Base-by-base conservation (phyloP, 2,113 vertebrate species). In the Maccullochella peelii region DNA sequence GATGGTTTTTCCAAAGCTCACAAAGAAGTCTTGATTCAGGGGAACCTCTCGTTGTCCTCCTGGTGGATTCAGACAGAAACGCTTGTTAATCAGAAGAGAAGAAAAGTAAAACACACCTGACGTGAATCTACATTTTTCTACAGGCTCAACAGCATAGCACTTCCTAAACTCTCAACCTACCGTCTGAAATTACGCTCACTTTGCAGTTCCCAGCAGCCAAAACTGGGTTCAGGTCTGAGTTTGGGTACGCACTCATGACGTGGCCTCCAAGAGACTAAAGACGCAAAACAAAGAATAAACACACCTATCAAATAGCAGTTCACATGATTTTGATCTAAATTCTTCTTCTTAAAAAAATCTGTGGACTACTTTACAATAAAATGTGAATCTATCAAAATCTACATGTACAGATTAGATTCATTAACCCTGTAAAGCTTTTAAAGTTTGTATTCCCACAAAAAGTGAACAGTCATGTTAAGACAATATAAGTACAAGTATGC, bases 191-290 rank as follows among this genome's bases (percentile, higher is more conserved):
- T 52, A 97, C 80, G 38, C 77, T 88, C 38, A 99, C 95, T 70
- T 87, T 90, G 87, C 96, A 97, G 73, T 93, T 96, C 58, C 96
- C 95, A 25, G 95, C 96, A 40, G 96, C 97, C 78, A 99, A 88
- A 73, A 99, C 30, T 4, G 97, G 97, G 86, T 97, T 98, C 92
- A 99, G 93, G 87, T 99, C 98, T 0, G 97, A 99, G 66, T 97
- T 97, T 23, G 96, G 95, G 86, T 94, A 94, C 16, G 96, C 96
- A 47, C 96, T 97, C 49, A 96, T 20, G 16, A 99, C 94, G 83
- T 97, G 96, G 15, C 97, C 97, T 30, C 97, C 98, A 77, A 99
- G 92, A 55, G 97, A 96, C 97, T 98, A 52, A 80, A 72, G 16
- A 33, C 1, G 5, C 25, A 92, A 69, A 74, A 70, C 5, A 5